These are phyloP conservation scores for Asbolus verrucosus DNA, from an alignment of 1,140 invertebrate species.

Conservation along the genomic window DNA sequence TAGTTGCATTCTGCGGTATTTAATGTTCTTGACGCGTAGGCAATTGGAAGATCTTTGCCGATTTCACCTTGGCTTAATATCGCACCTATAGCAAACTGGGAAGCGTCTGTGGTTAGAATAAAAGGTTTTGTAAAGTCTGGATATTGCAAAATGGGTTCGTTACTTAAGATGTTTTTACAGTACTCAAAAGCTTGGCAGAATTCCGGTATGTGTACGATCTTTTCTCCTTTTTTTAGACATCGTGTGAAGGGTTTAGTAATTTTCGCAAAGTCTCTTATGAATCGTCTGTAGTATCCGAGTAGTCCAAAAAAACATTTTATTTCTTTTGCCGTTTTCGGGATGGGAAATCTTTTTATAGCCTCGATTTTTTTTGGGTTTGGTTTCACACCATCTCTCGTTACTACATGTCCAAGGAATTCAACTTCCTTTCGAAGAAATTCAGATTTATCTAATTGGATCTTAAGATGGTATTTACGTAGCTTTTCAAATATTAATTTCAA, in stretches of 20 bases:
- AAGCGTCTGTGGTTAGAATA: background rate
- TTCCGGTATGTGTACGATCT: slow-evolving; percentile 42
- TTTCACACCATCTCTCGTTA: too few relatives aligned
- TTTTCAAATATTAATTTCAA: too few relatives aligned
- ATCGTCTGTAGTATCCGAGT: slow-evolving; percentile 9
- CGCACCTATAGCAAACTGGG: background rate
- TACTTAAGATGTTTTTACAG: slow-evolving; percentile 46
- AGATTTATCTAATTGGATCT: too few relatives aligned
- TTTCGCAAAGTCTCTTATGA: slow-evolving; percentile 43
- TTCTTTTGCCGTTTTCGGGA: background rate
- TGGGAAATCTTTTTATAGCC: slow-evolving; percentile 2
- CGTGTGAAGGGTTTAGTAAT: slow-evolving; percentile 43
- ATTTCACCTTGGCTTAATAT: slow-evolving; percentile 39
- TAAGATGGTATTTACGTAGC: too few relatives aligned
- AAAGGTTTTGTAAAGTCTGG: slow-evolving; percentile 44
- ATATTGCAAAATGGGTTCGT: slow-evolving; percentile 47
- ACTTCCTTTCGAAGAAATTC: too few relatives aligned
- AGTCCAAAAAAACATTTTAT: slow-evolving; percentile 6
- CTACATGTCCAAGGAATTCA: too few relatives aligned
- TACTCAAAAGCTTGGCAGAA: slow-evolving; percentile 44
- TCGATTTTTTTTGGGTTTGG: too few relatives aligned
- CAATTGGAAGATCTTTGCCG: slow-evolving; percentile 61
- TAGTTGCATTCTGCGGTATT: slow-evolving; percentile 64
- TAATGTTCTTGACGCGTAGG: slow-evolving; percentile 65
- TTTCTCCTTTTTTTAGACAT: slow-evolving; percentile 40